Evolutionary conservation across 1,140 invertebrate species (phyloP), one percentile per base, ranked within the genome.

Genomic region (Drosophila saltans): DNA sequence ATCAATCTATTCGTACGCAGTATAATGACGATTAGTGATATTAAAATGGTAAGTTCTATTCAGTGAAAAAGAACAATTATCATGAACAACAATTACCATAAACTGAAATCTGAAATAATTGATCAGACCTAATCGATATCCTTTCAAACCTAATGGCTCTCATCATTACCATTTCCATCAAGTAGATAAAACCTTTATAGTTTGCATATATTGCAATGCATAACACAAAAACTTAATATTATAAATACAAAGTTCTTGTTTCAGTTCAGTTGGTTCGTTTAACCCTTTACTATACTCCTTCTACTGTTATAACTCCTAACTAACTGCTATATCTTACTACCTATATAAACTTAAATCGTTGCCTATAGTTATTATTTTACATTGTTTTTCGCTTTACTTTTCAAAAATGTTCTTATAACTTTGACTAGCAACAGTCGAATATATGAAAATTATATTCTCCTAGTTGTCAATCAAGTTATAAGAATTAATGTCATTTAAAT

Each of bases 21-120:
- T 95, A 98, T 98, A 93, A 97, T 97, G 92, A 98, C 97, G 93
- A 98, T 98, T 94, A 98, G 98, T 96, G 98, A 98, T 95, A 98
- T 98, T 94, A 98, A 98, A 94, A 98, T 98, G 98, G 97, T 98
- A 97, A 97, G 97, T 96, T 43, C 68, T 45, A 61, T 65, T 41
- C 57, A 66, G 52, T 66, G 57, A 61, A 41, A 48, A 52, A 60
- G n/a, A 48, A 60, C 26, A 55, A 59, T 40, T 21, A 63, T 9
- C 8, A 36, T 36, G 33, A 36, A 36, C 16, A 16, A 16, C 16
- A 16, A 36, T 6, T 36, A 30, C 3, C 1, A 62, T 11, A 21
- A 21, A 75, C 8, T 60, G 57, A 69, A 72, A 26, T 16, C 24
- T 21, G 21, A 57, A 36, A 65, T 11, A 56, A 33, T 39, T 36